These are phyloP conservation scores for Euplagia quadripunctaria DNA, from an alignment of 2,888 invertebrate species.

Conservation along the genomic window DNA sequence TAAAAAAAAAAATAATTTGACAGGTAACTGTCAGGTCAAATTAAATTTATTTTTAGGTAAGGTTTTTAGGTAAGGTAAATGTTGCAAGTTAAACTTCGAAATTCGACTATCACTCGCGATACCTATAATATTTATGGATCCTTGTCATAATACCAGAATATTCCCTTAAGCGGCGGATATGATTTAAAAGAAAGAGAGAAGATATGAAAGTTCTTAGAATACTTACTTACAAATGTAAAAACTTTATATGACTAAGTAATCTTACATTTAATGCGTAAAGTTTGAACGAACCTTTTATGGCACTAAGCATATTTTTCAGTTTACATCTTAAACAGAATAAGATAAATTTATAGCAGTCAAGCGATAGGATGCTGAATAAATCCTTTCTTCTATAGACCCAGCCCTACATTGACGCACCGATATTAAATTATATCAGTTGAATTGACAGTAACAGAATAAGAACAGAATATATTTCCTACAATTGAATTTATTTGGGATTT, in stretches of 20 bases:
- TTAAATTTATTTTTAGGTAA: too few relatives aligned
- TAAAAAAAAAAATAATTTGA: too few relatives aligned
- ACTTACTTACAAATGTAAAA: not conserved
- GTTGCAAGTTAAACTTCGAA: too few relatives aligned
- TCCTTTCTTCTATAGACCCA: conserved; percentile 27
- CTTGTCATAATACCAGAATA: not conserved
- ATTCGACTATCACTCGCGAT: too few relatives aligned
- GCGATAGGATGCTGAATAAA: conserved; percentile 35
- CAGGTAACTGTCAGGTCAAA: too few relatives aligned
- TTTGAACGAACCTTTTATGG: conserved; percentile 13
- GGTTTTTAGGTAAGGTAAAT: too few relatives aligned
- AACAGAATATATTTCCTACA: conserved; percentile 41
- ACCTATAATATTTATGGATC: too few relatives aligned
- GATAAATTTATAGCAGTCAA: conserved; percentile 24
- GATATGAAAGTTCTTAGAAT: not conserved
- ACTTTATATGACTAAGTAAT: not conserved
- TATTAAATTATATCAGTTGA: conserved; percentile 46
- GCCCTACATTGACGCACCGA: conserved; percentile 22
- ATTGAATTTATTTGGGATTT: conserved; percentile 36
- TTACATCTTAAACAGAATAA: not conserved
- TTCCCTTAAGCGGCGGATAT: not conserved
- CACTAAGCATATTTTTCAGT: conserved; percentile 14
- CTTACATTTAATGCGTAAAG: conserved; percentile 5
- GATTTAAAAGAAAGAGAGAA: not conserved
- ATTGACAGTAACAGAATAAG: conserved; percentile 37